Evolutionary conservation across 2,113 vertebrate genomes (phyloP), one percentile per base, ranked within the genome.

Genomic region (Gymnocephalus cernua): DNA sequence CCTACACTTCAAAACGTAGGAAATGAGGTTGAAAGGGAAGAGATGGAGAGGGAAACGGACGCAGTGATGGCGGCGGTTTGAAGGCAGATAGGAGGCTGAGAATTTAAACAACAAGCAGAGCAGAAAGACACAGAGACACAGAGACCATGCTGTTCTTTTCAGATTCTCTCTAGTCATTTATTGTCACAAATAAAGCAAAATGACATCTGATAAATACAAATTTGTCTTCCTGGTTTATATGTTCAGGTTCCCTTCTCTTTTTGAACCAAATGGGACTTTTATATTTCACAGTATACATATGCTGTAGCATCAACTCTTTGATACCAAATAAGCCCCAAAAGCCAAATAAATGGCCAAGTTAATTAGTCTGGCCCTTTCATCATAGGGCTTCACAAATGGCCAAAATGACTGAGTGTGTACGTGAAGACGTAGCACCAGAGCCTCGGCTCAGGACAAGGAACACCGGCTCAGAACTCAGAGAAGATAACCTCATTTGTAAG

Each of bases 381-480:
- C 21, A 68, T 5, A 53, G 27, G 38, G 35, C 18, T 62, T n/a
- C 25, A 48, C 3, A 15, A 38, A n/a, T 19, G 18, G 12, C 25
- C 16, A 41, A 29, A 32, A 44, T 23, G 15, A 71, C 71, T 67
- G 29, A 57, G 41, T 48, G 11, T 38, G 3, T 23, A 23, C 35
- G 18, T 35, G 29, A 59, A 47, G n/a, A 29, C 5, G 9, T 6
- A 16, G 27, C 10, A 8, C 27, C 29, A 21, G 15, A 45, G 6
- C 15, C 16, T 48, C 64, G 32, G 63, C 45, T 50, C 44, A 13
- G 64, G 23, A 65, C 9, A 7, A 32, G 29, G 19, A 61, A 61
- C n/a, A 75, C 56, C 63, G 71, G 56, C 47, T 56, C 64, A 75
- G 27, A n/a, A 6, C 45, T 61, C 45, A 29, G 53, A 10, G 35